Evolutionary conservation across 2,797 vertebrate genomes (phyloP), one percentile per base, ranked within the genome.

Genomic region (Melanotaenia trifasciata): DNA sequence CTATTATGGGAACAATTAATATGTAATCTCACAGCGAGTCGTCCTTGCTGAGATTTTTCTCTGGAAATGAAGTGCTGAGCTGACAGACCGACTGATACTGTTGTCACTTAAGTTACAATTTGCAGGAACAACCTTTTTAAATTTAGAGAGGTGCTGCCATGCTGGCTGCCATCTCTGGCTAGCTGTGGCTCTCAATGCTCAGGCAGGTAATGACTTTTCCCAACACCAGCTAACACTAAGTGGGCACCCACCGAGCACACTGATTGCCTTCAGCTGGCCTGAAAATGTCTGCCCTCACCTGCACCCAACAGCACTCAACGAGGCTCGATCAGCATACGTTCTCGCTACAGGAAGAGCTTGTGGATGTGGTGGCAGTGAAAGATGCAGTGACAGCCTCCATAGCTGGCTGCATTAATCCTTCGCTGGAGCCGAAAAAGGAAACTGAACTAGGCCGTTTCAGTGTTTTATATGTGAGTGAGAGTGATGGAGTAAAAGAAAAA

Each of bases 201-300:
- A 10, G 54, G 53, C 69, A 69, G 59, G 68, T 82, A 83, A 90
- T 78, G 70, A 85, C 84, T 81, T 76, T 20, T 60, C 59, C 74
- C 70, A 70, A 76, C 70, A 80, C 60, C 60, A 56, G 33, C 68
- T 3, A 60, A 58, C 51, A 58, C 80, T 80, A 78, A 85, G 84
- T 84, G 83, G 71, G 66, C 78, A 58, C 58, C 71, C 71, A 3
- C 67, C 56, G 11, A 74, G 82, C 74, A 72, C 58, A 58, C 62
- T 40, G 80, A 79, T 67, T 68, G 84, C 83, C 73, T 81, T 75
- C 0, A 70, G 83, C 83, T 87, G 86, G 88, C 89, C 88, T 87
- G 90, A 81, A 89, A 88, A 85, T 3, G 84, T 77, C 87, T 61
- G 58, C 79, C 64, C 78, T 71, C 79, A 90, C 86, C 87, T 88